Evolutionary conservation across 2,888 invertebrate genomes (phyloP).

Genomic region (Quadroppia sp.): DNA sequence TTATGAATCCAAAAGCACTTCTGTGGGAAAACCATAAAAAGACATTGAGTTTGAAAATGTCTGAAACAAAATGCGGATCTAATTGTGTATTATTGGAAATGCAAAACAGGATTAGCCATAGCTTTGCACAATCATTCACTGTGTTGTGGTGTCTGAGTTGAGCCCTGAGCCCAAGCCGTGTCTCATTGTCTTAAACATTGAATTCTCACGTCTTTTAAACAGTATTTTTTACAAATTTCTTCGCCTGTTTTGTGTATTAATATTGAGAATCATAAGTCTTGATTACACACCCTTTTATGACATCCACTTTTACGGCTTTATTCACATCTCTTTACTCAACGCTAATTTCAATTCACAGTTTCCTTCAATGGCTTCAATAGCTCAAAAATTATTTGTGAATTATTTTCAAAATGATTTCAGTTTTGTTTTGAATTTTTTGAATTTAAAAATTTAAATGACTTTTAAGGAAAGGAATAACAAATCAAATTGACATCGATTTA

Average conservation of each 20-base stretch:
- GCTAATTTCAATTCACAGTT: constrained; percentile 1
- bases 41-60: constrained; percentile 14
- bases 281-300: constrained; percentile 12
- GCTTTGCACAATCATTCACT: constrained; percentile 9
- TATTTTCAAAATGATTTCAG: no score
- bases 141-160: background rate
- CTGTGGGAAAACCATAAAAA: constrained; percentile 31
- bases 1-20: constrained; percentile 19
- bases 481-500: no score
- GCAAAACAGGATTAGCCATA: constrained; percentile 27
- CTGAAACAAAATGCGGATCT: constrained; percentile 34
- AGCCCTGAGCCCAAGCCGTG: background rate
- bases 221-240: constrained; percentile 4
- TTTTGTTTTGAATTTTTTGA: no score
- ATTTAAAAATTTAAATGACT: no score
- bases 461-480: no score
- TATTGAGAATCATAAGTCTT: background rate
- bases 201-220: constrained; percentile 22
- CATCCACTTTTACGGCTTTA: constrained; percentile 9
- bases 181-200: constrained; percentile 1
- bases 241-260: background rate
- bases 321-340: background rate
- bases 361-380: background rate
- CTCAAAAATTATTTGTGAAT: no score
- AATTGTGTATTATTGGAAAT: constrained; percentile 18